These are phyloP conservation scores for Rhynchopsitta pachyrhyncha DNA, from an alignment of 2,113 vertebrate species.

Conservation along the genomic window DNA sequence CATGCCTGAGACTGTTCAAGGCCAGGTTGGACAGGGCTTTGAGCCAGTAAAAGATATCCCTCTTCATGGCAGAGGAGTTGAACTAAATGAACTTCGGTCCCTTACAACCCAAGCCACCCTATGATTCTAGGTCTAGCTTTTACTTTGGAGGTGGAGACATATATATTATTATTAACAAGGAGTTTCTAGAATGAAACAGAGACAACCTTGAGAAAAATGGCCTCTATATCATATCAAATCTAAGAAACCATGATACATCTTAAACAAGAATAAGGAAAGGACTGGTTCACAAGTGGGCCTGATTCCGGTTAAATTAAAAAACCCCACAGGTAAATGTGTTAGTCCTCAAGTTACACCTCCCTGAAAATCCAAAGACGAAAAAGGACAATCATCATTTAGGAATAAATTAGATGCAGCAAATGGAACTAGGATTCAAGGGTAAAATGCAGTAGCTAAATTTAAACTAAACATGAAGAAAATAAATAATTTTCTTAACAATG, in stretches of 20 bases:
- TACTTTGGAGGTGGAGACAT: neutral
- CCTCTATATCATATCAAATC: neutral
- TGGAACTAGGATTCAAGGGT: neutral
- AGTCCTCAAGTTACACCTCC: neutral
- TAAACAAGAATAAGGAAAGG: neutral
- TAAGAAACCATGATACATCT: neutral
- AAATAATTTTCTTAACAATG: constrained; percentile 24
- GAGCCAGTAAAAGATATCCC: neutral
- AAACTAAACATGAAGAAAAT: constrained; percentile 19
- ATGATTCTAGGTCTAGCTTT: neutral
- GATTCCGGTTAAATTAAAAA: neutral
- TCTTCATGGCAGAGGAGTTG: accelerated
- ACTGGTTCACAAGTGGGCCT: neutral
- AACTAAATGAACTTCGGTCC: neutral
- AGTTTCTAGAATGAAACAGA: neutral
- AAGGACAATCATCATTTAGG: neutral
- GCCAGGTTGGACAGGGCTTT: neutral
- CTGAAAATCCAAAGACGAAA: neutral
- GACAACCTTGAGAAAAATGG: neutral
- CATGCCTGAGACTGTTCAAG: neutral
- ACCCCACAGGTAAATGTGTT: neutral
- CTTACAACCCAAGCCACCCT: neutral
- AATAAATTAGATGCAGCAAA: neutral
- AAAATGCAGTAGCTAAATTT: neutral
- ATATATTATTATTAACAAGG: neutral